Conservation (phyloP, 1,140 invertebrate genomes). For the Rhizoglyphus robini region DNA sequence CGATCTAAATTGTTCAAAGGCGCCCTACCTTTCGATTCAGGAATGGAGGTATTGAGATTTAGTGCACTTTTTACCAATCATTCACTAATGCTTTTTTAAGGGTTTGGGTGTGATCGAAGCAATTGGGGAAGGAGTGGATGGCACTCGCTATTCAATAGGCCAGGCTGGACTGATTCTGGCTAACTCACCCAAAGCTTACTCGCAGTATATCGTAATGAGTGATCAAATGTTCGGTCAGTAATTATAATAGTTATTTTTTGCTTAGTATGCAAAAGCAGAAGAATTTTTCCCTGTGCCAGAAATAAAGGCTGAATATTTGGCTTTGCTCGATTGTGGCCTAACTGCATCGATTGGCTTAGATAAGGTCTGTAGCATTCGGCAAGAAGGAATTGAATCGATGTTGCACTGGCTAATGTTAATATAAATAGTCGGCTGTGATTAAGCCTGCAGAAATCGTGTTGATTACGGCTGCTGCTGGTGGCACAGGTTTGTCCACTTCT, state of each 20-base stretch:
- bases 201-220: constrained; percentile 10
- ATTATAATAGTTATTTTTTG: neutral
- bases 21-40: constrained; percentile 20
- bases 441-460: constrained; percentile 30
- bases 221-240: neutral
- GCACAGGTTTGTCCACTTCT: constrained; percentile 27
- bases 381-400: neutral
- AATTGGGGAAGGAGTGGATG: constrained; percentile 21
- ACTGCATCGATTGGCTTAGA: constrained; percentile 16
- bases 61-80: neutral
- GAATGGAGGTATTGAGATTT: constrained; percentile 20
- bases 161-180: constrained; percentile 29
- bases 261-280: constrained; percentile 33
- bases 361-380: neutral
- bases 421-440: constrained; percentile 13
- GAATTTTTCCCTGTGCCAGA: constrained; percentile 13
- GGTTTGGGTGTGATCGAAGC: constrained; percentile 16
- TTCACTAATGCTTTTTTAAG: neutral
- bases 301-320: constrained; percentile 1
- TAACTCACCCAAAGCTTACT: constrained; percentile 24
- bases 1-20: constrained; percentile 10
- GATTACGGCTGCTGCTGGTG: constrained; percentile 34
- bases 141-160: constrained; percentile 12
- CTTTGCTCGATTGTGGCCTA: constrained; percentile 14
- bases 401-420: neutral